phyloP scores from a whole-genome alignment of 2,113 vertebrate species.

The Bostrychus sinensis region DNA sequence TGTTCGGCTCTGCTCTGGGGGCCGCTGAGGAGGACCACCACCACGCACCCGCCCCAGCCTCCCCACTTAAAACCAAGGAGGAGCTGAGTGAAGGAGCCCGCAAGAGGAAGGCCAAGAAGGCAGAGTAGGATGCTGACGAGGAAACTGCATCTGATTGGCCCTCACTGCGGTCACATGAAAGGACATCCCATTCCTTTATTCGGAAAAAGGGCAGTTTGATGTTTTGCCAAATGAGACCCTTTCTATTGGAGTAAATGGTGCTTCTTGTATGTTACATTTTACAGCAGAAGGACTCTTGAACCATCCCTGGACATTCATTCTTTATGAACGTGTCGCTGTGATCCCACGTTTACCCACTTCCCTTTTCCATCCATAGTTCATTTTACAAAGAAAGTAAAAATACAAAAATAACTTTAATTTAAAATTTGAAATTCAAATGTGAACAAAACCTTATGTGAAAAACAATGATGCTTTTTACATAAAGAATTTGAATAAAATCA shows the following conservation, averaged over 20 bases:
- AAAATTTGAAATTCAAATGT: slow-evolving; percentile 43
- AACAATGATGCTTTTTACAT: slow-evolving; percentile 65
- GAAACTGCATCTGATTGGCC: slow-evolving; percentile 55
- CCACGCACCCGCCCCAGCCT: slow-evolving; percentile 68
- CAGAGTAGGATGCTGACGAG: slow-evolving; percentile 78
- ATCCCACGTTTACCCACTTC: slow-evolving; percentile 14
- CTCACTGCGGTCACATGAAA: slow-evolving; percentile 40
- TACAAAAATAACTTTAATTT: slow-evolving; percentile 16
- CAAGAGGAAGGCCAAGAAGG: slow-evolving; percentile 96
- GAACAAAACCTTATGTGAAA: slow-evolving; percentile 44
- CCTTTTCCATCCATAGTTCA: slow-evolving; percentile 20
- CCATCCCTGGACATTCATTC: slow-evolving; percentile 53
- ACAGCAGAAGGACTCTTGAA: slow-evolving; percentile 62
- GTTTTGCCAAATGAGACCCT: slow-evolving; percentile 61
- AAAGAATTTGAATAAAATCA: slow-evolving; percentile 69
- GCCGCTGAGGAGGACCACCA: slow-evolving; percentile 78
- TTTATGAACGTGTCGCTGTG: slow-evolving; percentile 54
- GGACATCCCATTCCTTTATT: slow-evolving; percentile 61
- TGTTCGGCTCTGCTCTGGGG: slow-evolving; percentile 85
- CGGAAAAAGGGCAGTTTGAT: slow-evolving; percentile 64
- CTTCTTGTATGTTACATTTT: slow-evolving; percentile 61
- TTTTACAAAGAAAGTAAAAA: slow-evolving; percentile 31
- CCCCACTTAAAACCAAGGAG: slow-evolving; percentile 89
- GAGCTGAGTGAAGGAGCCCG: slow-evolving; percentile 92
- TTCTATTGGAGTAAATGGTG: slow-evolving; percentile 68